These are phyloP conservation scores for Mola mola DNA, from an alignment of 2,113 vertebrate species.

Conservation along the genomic window DNA sequence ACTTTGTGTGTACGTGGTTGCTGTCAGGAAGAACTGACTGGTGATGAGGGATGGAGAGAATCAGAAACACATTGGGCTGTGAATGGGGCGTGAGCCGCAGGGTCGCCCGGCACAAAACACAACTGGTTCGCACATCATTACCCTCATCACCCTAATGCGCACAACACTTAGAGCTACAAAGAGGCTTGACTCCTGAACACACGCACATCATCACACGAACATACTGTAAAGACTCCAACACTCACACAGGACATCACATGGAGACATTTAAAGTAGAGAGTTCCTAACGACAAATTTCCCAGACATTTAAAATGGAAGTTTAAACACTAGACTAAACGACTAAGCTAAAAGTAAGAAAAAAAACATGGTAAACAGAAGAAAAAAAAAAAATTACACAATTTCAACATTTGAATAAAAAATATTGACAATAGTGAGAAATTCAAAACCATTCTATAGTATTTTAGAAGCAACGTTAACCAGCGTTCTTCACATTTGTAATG, in stretches of 20 bases:
- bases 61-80: slow-evolving; percentile 81
- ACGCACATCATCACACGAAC: slow-evolving; percentile 53
- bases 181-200: slow-evolving; percentile 63
- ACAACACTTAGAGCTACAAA: slow-evolving; percentile 77
- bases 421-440: too few relatives aligned
- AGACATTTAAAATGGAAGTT: not conserved
- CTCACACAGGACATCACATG: slow-evolving; percentile 27
- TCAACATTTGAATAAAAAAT: too few relatives aligned
- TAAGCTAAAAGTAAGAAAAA: too few relatives aligned
- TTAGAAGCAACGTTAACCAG: too few relatives aligned
- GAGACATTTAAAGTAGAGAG: slow-evolving; percentile 12
- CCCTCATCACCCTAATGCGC: slow-evolving; percentile 81
- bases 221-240: slow-evolving; percentile 30
- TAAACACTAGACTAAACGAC: too few relatives aligned
- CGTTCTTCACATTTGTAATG: too few relatives aligned
- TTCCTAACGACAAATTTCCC: not conserved
- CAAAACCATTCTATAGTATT: too few relatives aligned
- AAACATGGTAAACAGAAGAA: too few relatives aligned
- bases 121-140: slow-evolving; percentile 81
- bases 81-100: slow-evolving; percentile 77
- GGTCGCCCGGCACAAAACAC: slow-evolving; percentile 77
- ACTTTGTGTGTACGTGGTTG: slow-evolving; percentile 61
- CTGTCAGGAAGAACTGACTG: slow-evolving; percentile 70
- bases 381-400: too few relatives aligned
- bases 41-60: slow-evolving; percentile 79